phyloP scores from a whole-genome alignment of 2,888 invertebrate genomes.

The Chrysolina oricalcia region DNA sequence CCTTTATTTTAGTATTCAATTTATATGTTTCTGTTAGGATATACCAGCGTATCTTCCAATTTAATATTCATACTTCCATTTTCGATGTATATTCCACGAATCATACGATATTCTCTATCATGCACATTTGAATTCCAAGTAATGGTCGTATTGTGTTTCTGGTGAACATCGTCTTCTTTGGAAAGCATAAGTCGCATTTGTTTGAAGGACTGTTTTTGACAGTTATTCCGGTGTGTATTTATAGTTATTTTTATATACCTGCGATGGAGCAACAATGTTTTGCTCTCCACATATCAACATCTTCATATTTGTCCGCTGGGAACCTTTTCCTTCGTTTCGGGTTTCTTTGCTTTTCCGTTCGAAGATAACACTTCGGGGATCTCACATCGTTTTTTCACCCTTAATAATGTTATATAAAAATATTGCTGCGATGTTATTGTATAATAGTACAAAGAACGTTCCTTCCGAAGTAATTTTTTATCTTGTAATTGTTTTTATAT shows the following conservation, averaged over 20 bases:
- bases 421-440: constrained; percentile 8
- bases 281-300: constrained; percentile 13
- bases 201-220: background rate
- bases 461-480: too few species aligned
- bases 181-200: background rate
- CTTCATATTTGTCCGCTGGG: background rate
- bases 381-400: constrained; percentile 21
- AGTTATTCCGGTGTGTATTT: background rate
- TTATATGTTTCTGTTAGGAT: background rate
- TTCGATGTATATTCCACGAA: background rate
- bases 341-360: constrained; percentile 18
- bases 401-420: constrained; percentile 7
- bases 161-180: background rate
- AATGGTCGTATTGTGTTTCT: background rate
- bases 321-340: background rate
- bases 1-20: too few species aligned
- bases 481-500: too few species aligned
- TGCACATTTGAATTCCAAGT: background rate
- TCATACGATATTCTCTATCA: background rate
- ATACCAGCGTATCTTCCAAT: background rate
- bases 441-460: background rate
- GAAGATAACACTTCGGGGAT: constrained; percentile 13
- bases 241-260: background rate
- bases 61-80: background rate
- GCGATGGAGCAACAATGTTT: constrained; percentile 4